phyloP scores from a whole-genome alignment of 2,888 invertebrate genomes.

The Mythimna albipuncta region DNA sequence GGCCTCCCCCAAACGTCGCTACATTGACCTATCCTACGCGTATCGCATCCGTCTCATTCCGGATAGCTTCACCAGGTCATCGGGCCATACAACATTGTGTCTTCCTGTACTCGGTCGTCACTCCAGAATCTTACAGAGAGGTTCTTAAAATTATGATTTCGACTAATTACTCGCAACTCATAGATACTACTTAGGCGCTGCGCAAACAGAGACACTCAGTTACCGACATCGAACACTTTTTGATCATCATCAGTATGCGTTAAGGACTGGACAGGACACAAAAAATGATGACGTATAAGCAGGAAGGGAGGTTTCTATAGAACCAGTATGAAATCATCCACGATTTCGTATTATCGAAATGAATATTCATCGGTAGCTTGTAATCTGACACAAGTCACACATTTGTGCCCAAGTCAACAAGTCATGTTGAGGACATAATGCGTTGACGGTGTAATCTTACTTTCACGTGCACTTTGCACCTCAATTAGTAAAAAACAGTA shows the following conservation, averaged over 20 bases:
- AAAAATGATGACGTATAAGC: too few species aligned
- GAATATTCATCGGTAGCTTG: too few species aligned
- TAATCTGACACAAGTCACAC: too few species aligned
- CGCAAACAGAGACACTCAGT: too few species aligned
- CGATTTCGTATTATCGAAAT: too few species aligned
- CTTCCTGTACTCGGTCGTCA: background rate
- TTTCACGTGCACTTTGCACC: constrained; percentile 35
- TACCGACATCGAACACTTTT: too few species aligned
- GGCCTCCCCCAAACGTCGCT: background rate
- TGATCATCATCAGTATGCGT: too few species aligned
- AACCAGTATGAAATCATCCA: too few species aligned
- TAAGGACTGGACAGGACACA: too few species aligned
- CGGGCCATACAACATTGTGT: background rate
- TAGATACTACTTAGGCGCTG: background rate
- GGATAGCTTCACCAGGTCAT: background rate
- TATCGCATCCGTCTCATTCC: background rate
- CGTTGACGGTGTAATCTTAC: constrained; percentile 20
- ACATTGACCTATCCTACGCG: background rate
- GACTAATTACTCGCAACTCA: constrained; percentile 29
- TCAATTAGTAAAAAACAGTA: constrained; percentile 21
- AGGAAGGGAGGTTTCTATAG: too few species aligned
- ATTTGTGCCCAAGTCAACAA: background rate
- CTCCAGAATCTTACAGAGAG: background rate
- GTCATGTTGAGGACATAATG: constrained; percentile 40
- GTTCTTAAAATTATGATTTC: constrained; percentile 20